Evolutionary conservation across 2,888 invertebrate species (phyloP).

Genomic region (Reticulitermes lucifugus): DNA sequence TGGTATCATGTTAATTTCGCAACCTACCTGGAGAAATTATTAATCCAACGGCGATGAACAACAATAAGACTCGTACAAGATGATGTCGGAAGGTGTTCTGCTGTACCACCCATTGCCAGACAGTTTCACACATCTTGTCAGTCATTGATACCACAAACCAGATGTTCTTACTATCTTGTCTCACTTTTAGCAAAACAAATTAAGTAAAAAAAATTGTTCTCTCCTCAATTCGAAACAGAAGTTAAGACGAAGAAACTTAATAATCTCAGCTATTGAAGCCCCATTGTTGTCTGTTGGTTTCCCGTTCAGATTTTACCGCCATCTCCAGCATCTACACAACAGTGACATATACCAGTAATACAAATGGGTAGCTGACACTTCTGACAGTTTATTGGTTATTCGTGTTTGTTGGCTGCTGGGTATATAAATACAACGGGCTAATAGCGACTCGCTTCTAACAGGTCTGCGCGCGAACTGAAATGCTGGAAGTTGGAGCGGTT

Average conservation of each 20-base stretch:
- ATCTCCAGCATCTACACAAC: not conserved
- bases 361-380: slow-evolving; percentile 1
- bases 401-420: not conserved
- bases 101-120: not conserved
- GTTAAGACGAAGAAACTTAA: not conserved
- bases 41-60: not conserved
- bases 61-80: slow-evolving; percentile 3
- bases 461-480: slow-evolving; percentile 13
- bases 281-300: slow-evolving; percentile 14
- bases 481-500: not conserved
- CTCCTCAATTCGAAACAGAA: not conserved
- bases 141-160: not conserved
- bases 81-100: slow-evolving; percentile 1
- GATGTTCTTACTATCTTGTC: not conserved
- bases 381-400: not conserved
- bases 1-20: not conserved
- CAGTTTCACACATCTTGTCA: slow-evolving; percentile 4
- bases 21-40: slow-evolving; percentile 28
- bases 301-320: not conserved
- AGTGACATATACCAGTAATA: not conserved
- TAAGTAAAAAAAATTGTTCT: not conserved
- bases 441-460: not conserved
- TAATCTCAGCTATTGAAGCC: not conserved
- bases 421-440: not conserved
- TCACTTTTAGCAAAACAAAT: not conserved